These are phyloP conservation scores for Artibeus jamaicensis DNA, from an alignment of 2,797 vertebrate genomes.

Conservation along the genomic window DNA sequence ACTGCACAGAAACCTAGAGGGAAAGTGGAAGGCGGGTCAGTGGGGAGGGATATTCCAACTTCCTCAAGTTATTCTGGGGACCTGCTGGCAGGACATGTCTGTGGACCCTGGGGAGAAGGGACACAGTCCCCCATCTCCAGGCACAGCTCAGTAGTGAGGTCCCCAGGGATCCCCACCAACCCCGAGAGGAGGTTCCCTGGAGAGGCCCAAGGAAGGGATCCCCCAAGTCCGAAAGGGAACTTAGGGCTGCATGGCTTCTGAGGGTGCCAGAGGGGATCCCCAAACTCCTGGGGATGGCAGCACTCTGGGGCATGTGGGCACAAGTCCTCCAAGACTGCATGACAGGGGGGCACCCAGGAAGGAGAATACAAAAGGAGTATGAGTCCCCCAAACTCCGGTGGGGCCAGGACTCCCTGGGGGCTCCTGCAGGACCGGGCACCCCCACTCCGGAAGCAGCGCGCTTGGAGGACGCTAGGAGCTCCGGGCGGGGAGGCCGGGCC, in stretches of 20 bases:
- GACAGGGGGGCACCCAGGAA: background rate
- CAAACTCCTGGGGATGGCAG: background rate
- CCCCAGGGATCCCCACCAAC: background rate
- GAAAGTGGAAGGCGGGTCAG: background rate
- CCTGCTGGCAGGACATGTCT: background rate
- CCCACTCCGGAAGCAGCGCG: background rate
- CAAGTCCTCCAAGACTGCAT: background rate
- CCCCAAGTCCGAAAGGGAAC: background rate
- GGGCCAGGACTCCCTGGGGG: background rate
- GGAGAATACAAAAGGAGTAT: background rate
- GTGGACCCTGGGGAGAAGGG: background rate
- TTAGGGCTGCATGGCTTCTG: background rate
- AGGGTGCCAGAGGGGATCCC: background rate
- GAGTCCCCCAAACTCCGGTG: slow-evolving; percentile 14
- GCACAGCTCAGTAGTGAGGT: background rate
- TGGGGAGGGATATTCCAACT: slow-evolving; percentile 20
- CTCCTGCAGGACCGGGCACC: background rate
- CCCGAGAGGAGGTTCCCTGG: background rate
- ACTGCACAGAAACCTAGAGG: background rate
- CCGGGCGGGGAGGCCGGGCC: background rate
- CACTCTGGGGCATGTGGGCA: background rate
- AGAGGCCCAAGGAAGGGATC: background rate
- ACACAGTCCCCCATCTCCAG: background rate
- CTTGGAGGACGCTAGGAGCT: background rate
- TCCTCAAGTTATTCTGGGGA: slow-evolving; percentile 57